A percentile compares a stretch with the other conserved stretches of the same genome.
These are phyloP conservation scores for Bombus pyrosoma DNA, from an alignment of 1,140 invertebrate genomes.

Conservation along the genomic window DNA sequence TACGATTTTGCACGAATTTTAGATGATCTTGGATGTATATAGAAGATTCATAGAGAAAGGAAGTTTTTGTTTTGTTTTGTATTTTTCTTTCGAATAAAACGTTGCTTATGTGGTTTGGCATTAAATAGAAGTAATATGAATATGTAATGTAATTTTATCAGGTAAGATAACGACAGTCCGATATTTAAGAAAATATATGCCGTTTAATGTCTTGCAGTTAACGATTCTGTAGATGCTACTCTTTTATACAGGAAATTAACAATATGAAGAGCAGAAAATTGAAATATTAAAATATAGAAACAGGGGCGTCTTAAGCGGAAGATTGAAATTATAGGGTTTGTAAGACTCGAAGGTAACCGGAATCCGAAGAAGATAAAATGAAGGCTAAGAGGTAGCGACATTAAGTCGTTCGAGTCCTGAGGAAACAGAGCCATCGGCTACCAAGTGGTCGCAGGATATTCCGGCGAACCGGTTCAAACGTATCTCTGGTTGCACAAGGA, in stretches of 20 bases:
- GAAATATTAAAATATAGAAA: not conserved
- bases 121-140: not conserved
- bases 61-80: not conserved
- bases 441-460: constrained; percentile 8
- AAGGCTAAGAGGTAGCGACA: constrained; percentile 13
- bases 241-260: not conserved
- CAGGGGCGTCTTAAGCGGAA: not conserved
- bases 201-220: too few species aligned
- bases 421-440: constrained; percentile 40
- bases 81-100: not conserved
- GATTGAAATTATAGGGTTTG: constrained; percentile 19
- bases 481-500: constrained; percentile 27
- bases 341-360: constrained; percentile 2
- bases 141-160: too few species aligned
- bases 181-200: too few species aligned
- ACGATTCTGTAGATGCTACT: too few species aligned
- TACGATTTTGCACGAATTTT: not conserved
- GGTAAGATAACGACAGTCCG: too few species aligned
- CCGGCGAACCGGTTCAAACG: constrained; percentile 44
- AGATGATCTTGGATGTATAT: not conserved
- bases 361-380: constrained; percentile 19
- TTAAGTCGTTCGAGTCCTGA: constrained; percentile 35
- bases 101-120: not conserved
- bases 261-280: not conserved
- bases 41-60: not conserved